Conservation (phyloP, 2,797 vertebrate genomes). For the Cyprinella venusta region DNA sequence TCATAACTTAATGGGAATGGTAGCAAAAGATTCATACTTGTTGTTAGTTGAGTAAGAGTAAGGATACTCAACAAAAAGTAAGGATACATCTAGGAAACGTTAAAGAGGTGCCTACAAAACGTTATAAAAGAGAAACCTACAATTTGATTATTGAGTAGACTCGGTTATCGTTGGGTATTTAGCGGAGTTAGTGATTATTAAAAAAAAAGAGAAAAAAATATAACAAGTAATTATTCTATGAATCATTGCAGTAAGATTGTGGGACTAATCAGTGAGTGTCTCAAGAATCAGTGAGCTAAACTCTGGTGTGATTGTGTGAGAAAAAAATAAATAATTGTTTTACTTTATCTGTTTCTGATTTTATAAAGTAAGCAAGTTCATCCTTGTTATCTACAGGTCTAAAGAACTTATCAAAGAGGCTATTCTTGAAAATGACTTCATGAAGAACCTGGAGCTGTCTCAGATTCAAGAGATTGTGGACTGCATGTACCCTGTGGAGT, state of each 20-base stretch:
- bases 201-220: background rate
- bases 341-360: background rate
- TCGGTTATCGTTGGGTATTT: background rate
- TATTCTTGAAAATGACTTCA: conserved; percentile 99
- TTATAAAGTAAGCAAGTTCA: background rate
- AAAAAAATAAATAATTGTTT: too few species aligned
- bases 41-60: background rate
- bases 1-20: background rate
- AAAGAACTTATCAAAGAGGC: conserved; percentile 99
- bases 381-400: conserved; percentile 78
- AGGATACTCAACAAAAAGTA: background rate
- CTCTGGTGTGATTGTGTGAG: background rate
- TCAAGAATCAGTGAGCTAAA: background rate
- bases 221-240: background rate
- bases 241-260: background rate
- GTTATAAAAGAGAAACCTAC: too few species aligned
- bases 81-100: background rate
- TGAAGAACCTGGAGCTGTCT: conserved; percentile 98
- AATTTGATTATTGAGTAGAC: background rate
- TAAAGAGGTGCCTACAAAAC: background rate
- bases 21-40: background rate
- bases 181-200: background rate
- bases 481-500: conserved; percentile 99
- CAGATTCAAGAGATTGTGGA: conserved; percentile 99
- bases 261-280: background rate